Evolutionary conservation across 1,140 invertebrate species (phyloP).

Genomic region (Watersipora subatra): DNA sequence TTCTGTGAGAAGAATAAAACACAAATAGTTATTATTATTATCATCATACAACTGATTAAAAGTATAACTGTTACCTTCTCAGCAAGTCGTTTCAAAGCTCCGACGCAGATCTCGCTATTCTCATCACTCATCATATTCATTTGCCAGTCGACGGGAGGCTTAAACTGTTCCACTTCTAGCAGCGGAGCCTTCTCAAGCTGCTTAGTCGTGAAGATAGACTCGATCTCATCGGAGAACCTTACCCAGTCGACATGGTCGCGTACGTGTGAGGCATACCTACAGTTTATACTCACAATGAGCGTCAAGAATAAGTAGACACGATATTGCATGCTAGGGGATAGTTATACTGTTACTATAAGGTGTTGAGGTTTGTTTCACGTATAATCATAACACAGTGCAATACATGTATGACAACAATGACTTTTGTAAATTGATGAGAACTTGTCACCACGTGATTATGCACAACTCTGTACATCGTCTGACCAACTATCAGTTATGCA

Average conservation of each 20-base stretch:
- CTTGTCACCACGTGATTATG: no score
- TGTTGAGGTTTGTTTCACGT: no score
- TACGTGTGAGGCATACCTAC: conserved; percentile 20
- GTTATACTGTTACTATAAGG: neutral
- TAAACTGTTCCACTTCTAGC: conserved; percentile 25
- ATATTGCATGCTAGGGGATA: neutral
- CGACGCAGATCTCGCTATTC: conserved; percentile 14
- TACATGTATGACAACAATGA: no score
- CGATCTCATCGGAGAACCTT: conserved; percentile 34
- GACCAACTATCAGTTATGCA: no score
- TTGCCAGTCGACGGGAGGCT: conserved; percentile 25
- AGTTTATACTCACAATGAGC: conserved; percentile 5
- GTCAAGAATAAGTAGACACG: neutral
- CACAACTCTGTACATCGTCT: no score
- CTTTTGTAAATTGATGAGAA: no score
- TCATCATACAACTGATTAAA: no score
- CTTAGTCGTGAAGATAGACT: conserved; percentile 37
- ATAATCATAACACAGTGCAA: no score
- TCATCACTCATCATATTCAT: conserved; percentile 22
- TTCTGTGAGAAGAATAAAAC: no score
- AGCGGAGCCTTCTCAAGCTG: conserved; percentile 36
- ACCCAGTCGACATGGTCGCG: conserved; percentile 31
- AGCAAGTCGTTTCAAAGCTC: conserved; percentile 27
- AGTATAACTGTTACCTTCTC: conserved; percentile 35
- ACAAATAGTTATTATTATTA: no score